Conservation (phyloP, 2,888 invertebrate genomes). For the Busseola fusca region DNA sequence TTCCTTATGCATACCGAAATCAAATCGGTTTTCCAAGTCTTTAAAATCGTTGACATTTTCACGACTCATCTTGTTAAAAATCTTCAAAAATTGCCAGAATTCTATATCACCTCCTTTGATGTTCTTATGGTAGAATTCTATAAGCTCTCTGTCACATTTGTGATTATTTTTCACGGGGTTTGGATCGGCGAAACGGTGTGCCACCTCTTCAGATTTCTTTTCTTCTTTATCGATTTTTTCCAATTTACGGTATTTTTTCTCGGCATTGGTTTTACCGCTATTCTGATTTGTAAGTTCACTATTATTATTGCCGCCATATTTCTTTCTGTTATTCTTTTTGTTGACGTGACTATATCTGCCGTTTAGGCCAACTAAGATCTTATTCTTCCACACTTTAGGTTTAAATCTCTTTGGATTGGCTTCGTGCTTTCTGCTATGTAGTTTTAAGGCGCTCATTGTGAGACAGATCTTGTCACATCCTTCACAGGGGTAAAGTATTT, state of each 20-base stretch:
- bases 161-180: constrained; percentile 78
- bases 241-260: background rate
- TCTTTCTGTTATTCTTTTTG: constrained; percentile 30
- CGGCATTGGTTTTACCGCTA: background rate
- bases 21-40: constrained; percentile 71
- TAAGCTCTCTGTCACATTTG: constrained; percentile 77
- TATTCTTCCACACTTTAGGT: constrained; percentile 76
- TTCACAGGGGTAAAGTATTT: constrained; percentile 79
- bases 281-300: background rate
- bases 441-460: constrained; percentile 73
- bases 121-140: constrained; percentile 78
- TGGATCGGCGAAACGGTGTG: constrained; percentile 70
- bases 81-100: constrained; percentile 84
- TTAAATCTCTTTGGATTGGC: constrained; percentile 74
- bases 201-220: background rate
- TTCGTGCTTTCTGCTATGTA: constrained; percentile 78
- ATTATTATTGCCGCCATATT: constrained; percentile 1
- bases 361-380: constrained; percentile 44
- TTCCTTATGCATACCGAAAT: constrained; percentile 78
- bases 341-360: constrained; percentile 25
- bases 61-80: constrained; percentile 78
- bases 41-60: constrained; percentile 77
- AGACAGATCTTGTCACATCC: constrained; percentile 79
- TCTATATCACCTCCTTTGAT: constrained; percentile 80
- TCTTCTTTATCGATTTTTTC: background rate